These are phyloP conservation scores for Trypoxylus dichotomus DNA, from an alignment of 1,140 invertebrate genomes.

Conservation along the genomic window DNA sequence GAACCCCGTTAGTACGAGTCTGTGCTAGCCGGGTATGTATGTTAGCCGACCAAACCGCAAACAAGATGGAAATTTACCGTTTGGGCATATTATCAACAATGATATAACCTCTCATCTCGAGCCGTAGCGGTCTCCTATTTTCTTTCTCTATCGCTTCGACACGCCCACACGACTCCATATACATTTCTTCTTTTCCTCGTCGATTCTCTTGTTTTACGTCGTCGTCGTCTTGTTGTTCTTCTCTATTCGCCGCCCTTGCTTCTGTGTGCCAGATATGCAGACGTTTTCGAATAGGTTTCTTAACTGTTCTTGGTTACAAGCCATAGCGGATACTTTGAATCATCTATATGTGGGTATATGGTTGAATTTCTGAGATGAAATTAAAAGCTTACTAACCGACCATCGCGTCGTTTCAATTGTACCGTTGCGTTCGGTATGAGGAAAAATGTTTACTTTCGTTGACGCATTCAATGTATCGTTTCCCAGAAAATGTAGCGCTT, in stretches of 20 bases:
- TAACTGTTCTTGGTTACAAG: not conserved
- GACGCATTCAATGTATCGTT: not conserved
- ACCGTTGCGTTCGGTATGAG: not conserved
- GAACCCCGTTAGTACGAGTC: constrained; percentile 25
- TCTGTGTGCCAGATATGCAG: not conserved
- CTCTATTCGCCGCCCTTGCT: not conserved
- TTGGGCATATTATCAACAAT: constrained; percentile 10
- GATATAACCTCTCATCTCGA: constrained; percentile 13
- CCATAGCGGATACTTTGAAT: not conserved
- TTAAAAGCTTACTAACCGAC: not conserved
- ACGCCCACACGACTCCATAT: not conserved
- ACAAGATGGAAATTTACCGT: constrained; percentile 30
- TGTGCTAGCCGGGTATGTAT: constrained; percentile 15
- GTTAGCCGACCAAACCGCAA: constrained; percentile 27
- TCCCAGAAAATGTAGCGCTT: not conserved
- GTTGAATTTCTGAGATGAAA: constrained; percentile 13
- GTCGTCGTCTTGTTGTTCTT: not conserved
- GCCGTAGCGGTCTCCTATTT: not conserved
- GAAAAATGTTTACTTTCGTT: constrained; percentile 5
- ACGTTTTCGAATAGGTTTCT: not conserved
- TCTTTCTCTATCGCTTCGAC: constrained; percentile 2
- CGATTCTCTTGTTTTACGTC: not conserved
- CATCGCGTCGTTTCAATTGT: not conserved
- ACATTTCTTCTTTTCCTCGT: not conserved
- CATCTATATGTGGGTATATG: not conserved